A percentile compares a stretch with the other conserved stretches of the same genome.
These are phyloP conservation scores for Acrocephalus scirpaceus DNA, from an alignment of 2,797 vertebrate species.

Conservation along the genomic window DNA sequence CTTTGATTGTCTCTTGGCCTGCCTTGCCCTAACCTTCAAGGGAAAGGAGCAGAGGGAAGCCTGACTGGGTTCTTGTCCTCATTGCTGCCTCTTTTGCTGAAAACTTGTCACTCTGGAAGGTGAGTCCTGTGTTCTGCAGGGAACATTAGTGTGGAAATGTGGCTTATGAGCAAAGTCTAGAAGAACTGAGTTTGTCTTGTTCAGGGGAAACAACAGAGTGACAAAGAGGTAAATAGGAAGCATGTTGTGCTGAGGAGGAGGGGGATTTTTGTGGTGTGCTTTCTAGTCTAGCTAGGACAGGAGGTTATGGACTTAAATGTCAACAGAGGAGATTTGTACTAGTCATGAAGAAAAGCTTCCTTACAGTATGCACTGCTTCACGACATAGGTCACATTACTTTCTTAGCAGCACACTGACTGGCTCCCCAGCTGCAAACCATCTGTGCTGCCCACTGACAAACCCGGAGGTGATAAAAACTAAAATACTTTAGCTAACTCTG, in stretches of 20 bases:
- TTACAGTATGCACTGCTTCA: background rate
- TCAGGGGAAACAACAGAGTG: background rate
- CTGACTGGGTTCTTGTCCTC: background rate
- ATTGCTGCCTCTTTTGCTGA: background rate
- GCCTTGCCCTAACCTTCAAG: background rate
- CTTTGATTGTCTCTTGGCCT: background rate
- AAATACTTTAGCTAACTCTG: background rate
- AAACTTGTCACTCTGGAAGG: background rate
- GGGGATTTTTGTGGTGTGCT: background rate
- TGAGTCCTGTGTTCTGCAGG: background rate
- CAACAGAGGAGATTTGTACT: background rate
- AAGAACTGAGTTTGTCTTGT: background rate
- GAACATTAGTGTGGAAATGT: background rate
- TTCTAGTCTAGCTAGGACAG: background rate
- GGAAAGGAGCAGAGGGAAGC: background rate
- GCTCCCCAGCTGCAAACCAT: slow-evolving; percentile 28
- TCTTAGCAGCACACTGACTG: background rate
- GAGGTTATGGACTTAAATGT: background rate
- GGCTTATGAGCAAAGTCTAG: background rate
- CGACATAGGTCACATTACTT: background rate
- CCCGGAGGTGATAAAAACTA: background rate
- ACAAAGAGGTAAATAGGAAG: background rate
- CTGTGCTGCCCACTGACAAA: slow-evolving; percentile 14
- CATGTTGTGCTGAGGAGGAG: background rate
- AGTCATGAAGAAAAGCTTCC: background rate